Evolutionary conservation across 2,888 invertebrate species (phyloP), one percentile per base, ranked within the genome.

Genomic region (Acanthopleura granulata): DNA sequence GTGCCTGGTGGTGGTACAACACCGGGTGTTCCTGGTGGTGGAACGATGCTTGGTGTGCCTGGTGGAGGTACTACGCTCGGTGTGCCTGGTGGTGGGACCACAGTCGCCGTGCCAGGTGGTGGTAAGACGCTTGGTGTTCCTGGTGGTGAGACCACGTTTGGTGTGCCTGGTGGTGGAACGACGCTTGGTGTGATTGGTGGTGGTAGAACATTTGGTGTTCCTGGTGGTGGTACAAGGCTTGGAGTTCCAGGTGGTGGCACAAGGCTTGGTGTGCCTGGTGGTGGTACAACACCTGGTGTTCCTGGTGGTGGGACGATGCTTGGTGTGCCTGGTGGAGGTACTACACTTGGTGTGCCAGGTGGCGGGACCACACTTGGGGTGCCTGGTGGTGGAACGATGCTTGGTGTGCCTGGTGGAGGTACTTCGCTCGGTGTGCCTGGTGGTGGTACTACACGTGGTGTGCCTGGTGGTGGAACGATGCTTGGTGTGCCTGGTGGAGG

Each of bases 201-300:
- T 57, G 12, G 12, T 12, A 18, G 6, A 57, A 22, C 18, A 22
- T 12, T 57, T 57, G 57, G 57, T 57, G 22, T 22, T 1, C 57
- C 57, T 57, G 57, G 57, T 57, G 57, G 57, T 57, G 57, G 57
- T 57, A 57, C 57, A n/a, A 57, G 6, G 22, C 57, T 57, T 57
- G 57, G 57, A 9, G 57, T 57, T 3, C 57, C 57, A 9, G 57
- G 12, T 57, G 57, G 22, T 57, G 57, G 57, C 12, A 4, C 57
- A 6, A 22, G 3, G 12, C 57, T 57, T 57, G 57, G 57, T 57
- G 22, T 22, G 12, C 57, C 57, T 57, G 57, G 57, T 57, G 57
- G 57, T 57, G 57, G 57, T 57, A 12, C 57, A 9, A 57, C 57
- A 57, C 57, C 12, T 57, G 57, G 57, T 57, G 57, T 57, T 3